Evolutionary conservation across 2,113 vertebrate species (phyloP).

Genomic region (Rhinogobius similis): DNA sequence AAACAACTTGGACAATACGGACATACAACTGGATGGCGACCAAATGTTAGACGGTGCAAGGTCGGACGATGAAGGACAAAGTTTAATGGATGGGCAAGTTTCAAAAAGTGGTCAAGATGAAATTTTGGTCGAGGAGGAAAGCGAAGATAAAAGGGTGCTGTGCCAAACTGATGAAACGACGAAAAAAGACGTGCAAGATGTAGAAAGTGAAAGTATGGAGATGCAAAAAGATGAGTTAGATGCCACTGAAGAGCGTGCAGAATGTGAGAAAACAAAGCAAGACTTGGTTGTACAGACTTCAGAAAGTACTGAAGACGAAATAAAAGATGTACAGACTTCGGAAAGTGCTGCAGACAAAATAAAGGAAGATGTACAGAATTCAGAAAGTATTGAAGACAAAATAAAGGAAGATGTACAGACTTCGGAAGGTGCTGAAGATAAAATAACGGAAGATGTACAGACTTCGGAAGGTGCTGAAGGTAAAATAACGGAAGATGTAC

Average conservation of each 20-base stretch:
- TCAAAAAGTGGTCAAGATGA: conserved; percentile 21
- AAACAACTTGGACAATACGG: background rate
- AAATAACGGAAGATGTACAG: too few relatives aligned
- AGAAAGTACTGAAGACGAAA: background rate
- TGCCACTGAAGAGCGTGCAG: background rate
- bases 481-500: too few relatives aligned
- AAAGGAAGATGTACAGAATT: too few relatives aligned
- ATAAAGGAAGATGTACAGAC: too few relatives aligned
- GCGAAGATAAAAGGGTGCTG: background rate
- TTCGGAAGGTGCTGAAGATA: too few relatives aligned
- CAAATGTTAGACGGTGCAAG: background rate
- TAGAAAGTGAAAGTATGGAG: conserved; percentile 4
- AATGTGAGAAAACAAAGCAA: background rate
- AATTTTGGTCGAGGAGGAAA: background rate
- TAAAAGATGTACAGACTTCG: too few relatives aligned
- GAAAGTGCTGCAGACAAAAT: too few relatives aligned
- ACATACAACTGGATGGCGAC: background rate
- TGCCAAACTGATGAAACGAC: background rate
- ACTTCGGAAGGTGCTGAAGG: too few relatives aligned
- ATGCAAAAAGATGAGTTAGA: background rate
- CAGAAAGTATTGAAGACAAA: too few relatives aligned
- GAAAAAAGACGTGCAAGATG: conserved; percentile 12
- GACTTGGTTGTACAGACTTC: background rate
- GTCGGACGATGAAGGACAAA: background rate
- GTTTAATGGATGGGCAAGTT: background rate